Evolutionary conservation across 2,888 invertebrate genomes (phyloP).

Genomic region (Lepas anatifera): DNA sequence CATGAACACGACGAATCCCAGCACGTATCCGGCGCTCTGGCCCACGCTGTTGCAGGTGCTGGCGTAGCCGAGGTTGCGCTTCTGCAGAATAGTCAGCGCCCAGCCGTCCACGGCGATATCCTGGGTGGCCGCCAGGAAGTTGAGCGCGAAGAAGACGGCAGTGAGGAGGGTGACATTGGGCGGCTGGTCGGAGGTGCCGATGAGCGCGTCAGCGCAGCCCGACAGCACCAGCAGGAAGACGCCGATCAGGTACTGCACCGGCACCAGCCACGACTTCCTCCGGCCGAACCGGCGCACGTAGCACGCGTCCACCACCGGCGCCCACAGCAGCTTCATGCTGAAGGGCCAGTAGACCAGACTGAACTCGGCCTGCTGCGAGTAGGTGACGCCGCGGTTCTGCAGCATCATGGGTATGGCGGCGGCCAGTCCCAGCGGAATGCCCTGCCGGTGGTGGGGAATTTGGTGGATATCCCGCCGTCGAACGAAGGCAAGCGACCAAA

Average conservation of each 20-base stretch:
- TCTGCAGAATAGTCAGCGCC: slow-evolving; percentile 96
- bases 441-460: slow-evolving; percentile 29
- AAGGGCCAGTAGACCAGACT: slow-evolving; percentile 88
- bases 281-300: slow-evolving; percentile 75
- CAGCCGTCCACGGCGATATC: slow-evolving; percentile 99
- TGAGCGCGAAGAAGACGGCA: slow-evolving; percentile 72
- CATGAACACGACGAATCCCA: slow-evolving; percentile 92
- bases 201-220: slow-evolving; percentile 55
- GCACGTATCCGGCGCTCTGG: slow-evolving; percentile 92
- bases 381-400: slow-evolving; percentile 81
- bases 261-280: slow-evolving; percentile 86
- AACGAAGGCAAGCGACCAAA: not conserved
- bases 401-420: slow-evolving; percentile 91
- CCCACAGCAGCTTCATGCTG: slow-evolving; percentile 88
- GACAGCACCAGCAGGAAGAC: slow-evolving; percentile 81
- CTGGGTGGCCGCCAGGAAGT: slow-evolving; percentile 96
- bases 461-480: no score
- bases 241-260: slow-evolving; percentile 74
- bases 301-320: slow-evolving; percentile 90
- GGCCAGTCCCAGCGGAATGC: slow-evolving; percentile 76
- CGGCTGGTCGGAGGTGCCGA: slow-evolving; percentile 46
- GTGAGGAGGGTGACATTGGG: slow-evolving; percentile 71
- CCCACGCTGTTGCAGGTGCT: slow-evolving; percentile 98
- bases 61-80: slow-evolving; percentile 93
- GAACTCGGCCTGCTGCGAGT: slow-evolving; percentile 73